These are phyloP conservation scores for Glaucomys volans DNA, from an alignment of 2,113 vertebrate species.

Conservation along the genomic window DNA sequence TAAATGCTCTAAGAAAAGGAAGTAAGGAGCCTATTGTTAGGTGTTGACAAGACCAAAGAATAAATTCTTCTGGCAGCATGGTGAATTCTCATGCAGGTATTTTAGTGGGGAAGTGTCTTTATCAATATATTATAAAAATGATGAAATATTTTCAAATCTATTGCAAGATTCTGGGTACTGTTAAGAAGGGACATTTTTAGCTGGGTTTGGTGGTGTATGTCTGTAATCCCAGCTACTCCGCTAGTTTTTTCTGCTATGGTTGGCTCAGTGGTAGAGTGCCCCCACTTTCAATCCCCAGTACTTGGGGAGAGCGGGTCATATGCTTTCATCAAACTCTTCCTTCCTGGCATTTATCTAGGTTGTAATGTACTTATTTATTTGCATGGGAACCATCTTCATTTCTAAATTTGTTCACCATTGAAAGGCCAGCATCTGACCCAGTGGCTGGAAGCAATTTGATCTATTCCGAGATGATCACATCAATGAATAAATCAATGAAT, in stretches of 20 bases:
- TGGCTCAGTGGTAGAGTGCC: too few relatives aligned
- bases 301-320: not conserved
- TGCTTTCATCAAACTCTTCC: not conserved
- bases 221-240: too few relatives aligned
- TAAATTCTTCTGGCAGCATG: not conserved
- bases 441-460: not conserved
- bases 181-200: not conserved
- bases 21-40: not conserved
- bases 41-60: not conserved
- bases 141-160: not conserved
- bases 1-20: not conserved
- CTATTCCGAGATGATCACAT: not conserved
- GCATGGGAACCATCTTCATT: not conserved
- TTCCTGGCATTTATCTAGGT: not conserved
- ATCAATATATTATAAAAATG: not conserved
- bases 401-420: slow-evolving; percentile 13
- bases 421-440: not conserved
- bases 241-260: too few relatives aligned
- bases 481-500: not conserved
- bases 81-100: not conserved
- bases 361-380: not conserved
- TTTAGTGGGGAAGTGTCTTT: not conserved
- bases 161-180: not conserved
- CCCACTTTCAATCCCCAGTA: not conserved
- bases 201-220: too few relatives aligned